Evolutionary conservation across 2,888 invertebrate genomes (phyloP).

Genomic region (Homarus gammarus): DNA sequence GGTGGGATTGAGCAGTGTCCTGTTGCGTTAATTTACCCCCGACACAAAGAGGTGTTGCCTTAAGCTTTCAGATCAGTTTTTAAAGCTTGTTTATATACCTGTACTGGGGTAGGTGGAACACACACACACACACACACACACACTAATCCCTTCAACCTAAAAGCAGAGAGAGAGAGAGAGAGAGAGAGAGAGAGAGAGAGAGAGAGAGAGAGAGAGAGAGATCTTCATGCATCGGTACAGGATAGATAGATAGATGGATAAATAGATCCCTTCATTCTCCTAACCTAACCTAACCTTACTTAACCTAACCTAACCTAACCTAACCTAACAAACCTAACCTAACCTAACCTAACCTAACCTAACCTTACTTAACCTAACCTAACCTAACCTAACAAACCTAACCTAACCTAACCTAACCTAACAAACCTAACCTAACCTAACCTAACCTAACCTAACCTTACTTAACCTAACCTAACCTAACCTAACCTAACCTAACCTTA

Average conservation of each 20-base stretch:
- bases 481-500: neutral
- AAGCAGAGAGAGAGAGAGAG: neutral
- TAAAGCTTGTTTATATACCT: no score
- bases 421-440: constrained; percentile 32
- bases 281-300: no score
- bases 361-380: constrained; percentile 8
- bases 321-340: neutral
- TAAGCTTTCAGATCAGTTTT: no score
- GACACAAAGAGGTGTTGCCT: no score
- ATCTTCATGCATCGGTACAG: neutral
- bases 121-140: no score
- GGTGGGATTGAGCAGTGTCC: no score
- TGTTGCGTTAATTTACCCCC: no score
- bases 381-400: constrained; percentile 9
- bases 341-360: neutral
- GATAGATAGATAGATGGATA: constrained; percentile 12
- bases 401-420: no score
- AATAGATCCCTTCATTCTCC: neutral
- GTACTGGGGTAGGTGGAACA: no score
- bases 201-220: neutral
- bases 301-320: no score
- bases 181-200: constrained; percentile 8
- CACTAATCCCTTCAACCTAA: no score
- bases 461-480: constrained; percentile 7
- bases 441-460: constrained; percentile 42